Evolutionary conservation across 2,797 vertebrate species (phyloP).

Genomic region (Scarus forsteni): DNA sequence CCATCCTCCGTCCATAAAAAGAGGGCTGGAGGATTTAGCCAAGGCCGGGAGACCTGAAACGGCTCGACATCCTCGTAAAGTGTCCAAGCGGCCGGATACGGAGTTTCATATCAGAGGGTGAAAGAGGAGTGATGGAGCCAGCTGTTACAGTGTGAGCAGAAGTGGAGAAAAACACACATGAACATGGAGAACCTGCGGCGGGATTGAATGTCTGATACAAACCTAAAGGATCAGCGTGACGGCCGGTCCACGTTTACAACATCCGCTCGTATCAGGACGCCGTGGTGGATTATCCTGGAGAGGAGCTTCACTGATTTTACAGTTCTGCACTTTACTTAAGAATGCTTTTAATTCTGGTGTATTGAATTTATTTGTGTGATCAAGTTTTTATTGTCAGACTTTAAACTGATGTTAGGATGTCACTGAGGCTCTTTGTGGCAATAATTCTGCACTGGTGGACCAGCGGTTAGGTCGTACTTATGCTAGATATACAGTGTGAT

Average conservation of each 20-base stretch:
- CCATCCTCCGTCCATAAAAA: slow-evolving; percentile 70
- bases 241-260: slow-evolving; percentile 60
- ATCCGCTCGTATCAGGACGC: slow-evolving; percentile 39
- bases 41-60: slow-evolving; percentile 71
- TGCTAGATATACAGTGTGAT: no score
- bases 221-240: slow-evolving; percentile 48
- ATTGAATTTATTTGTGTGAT: not conserved
- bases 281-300: not conserved
- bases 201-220: slow-evolving; percentile 75
- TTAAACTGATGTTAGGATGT: not conserved
- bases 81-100: slow-evolving; percentile 71
- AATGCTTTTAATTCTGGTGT: not conserved
- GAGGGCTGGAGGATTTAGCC: slow-evolving; percentile 71
- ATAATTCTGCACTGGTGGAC: no score
- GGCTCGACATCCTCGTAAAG: slow-evolving; percentile 82
- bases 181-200: slow-evolving; percentile 51
- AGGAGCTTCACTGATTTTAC: not conserved
- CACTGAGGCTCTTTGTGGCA: no score
- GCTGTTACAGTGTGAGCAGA: slow-evolving; percentile 71
- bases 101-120: slow-evolving; percentile 78
- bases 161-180: slow-evolving; percentile 1
- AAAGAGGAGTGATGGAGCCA: slow-evolving; percentile 69
- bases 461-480: no score
- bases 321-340: not conserved
- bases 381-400: not conserved